These are phyloP conservation scores for Thalassophryne amazonica DNA, from an alignment of 2,797 vertebrate genomes.

Conservation along the genomic window DNA sequence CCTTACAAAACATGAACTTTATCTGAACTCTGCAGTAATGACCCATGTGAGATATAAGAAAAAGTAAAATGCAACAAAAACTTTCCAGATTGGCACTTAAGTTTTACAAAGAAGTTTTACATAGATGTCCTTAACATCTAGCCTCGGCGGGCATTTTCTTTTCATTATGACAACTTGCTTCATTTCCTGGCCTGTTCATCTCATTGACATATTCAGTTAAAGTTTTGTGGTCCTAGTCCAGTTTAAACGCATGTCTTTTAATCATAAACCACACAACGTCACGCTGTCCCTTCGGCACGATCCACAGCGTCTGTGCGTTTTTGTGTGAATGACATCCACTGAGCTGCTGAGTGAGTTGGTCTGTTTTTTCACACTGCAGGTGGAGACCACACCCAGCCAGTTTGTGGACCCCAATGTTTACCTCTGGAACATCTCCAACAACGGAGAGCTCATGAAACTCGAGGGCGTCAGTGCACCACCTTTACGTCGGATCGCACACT, in stretches of 20 bases:
- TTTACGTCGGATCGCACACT: constrained; percentile 69
- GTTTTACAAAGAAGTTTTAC: no score
- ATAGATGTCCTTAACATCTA: no score
- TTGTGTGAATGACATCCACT: not conserved
- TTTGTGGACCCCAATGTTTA: constrained; percentile 90
- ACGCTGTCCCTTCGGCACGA: not conserved
- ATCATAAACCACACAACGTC: constrained; percentile 50
- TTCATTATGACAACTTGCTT: no score
- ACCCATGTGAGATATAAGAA: no score
- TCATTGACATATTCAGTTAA: constrained; percentile 9
- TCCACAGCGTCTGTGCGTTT: not conserved
- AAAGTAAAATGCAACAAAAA: no score
- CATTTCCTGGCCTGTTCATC: no score
- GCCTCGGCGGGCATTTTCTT: no score
- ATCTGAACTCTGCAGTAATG: no score
- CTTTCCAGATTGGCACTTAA: no score
- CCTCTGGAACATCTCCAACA: constrained; percentile 88
- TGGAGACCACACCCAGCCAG: constrained; percentile 87
- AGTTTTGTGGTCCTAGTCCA: constrained; percentile 53
- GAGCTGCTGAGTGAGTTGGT: not conserved
- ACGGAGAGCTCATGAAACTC: constrained; percentile 83
- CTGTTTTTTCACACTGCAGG: constrained; percentile 62
- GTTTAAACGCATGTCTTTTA: constrained; percentile 23
- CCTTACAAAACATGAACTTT: no score
- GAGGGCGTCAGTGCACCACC: constrained; percentile 70